Conservation (phyloP, 2,888 invertebrate species). For the Coenonympha arcania region DNA sequence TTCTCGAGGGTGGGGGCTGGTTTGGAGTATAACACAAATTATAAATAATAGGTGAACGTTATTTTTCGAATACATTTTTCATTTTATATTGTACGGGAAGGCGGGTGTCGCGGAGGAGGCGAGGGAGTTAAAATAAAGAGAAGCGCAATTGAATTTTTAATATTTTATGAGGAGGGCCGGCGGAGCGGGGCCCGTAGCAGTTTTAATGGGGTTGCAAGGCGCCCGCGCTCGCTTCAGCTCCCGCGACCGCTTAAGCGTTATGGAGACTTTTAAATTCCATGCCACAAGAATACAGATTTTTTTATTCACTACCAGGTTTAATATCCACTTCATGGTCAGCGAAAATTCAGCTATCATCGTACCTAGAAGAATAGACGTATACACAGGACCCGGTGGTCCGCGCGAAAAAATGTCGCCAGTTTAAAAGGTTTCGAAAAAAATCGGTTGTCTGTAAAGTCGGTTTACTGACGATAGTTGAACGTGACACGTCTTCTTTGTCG, state of each 20-base stretch:
- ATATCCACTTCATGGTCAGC: too few species aligned
- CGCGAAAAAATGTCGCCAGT: too few species aligned
- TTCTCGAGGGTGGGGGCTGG: conserved; percentile 15
- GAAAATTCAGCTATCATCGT: too few species aligned
- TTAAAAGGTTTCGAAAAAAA: too few species aligned
- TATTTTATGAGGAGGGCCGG: conserved; percentile 73
- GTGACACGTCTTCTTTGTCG: too few species aligned
- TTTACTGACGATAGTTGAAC: too few species aligned
- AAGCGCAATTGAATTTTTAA: conserved; percentile 75
- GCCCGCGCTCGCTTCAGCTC: conserved; percentile 27
- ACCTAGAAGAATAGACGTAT: too few species aligned
- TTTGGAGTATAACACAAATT: conserved; percentile 55
- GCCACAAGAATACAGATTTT: too few species aligned
- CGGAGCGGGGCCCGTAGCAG: conserved; percentile 48
- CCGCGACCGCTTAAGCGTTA: conserved; percentile 21
- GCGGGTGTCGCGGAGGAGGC: conserved; percentile 54
- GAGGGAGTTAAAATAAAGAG: conserved; percentile 74
- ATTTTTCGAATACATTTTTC: conserved; percentile 72
- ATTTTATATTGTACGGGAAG: conserved; percentile 69
- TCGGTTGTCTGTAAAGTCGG: too few species aligned
- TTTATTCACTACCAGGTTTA: too few species aligned
- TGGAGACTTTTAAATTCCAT: neutral
- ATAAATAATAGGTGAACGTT: conserved; percentile 71
- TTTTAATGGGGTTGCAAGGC: conserved; percentile 66
- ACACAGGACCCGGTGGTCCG: too few species aligned